Base-by-base conservation (phyloP, 2,888 invertebrate species). In the Nemotelus nigrinus region DNA sequence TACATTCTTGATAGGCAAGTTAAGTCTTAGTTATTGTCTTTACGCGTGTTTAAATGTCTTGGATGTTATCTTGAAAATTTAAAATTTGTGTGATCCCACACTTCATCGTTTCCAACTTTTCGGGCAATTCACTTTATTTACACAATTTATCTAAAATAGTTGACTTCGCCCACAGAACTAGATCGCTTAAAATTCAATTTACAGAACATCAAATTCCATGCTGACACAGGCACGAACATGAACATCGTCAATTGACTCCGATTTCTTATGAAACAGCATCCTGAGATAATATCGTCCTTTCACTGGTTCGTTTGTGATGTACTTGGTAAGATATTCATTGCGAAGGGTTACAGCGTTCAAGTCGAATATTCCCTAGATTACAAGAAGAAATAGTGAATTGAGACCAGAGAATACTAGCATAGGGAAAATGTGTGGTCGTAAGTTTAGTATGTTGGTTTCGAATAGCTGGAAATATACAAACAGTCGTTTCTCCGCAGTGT, bases 401-500 rank as follows among this genome's bases (percentile, higher is more conserved):
- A 55, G 43, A 55, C 5, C 41, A 55, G 70, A 55, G 10, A 60
- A 58, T 25, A 25, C 25, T 25, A 25, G 25, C 47, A 60, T 10
- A 60, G 6, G 6, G 8, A 58, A 45, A 58, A 47, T 72, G 45
- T 47, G 47, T 45, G 48, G 55, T 70, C 41, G 25, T 72, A 58
- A 58, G 39, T 45, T 47, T 4, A 48, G 25, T 48, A 67, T 48
- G 25, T 47, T n/a, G 44, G 67, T 57, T 57, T 57, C 45, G 47
- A 25, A 25, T 25, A 25, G 25, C 25, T 44, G n/a, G 10, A 71
- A 58, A 58, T 77, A 83, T 45, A 83, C 83, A 76, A 80, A 80
- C 80, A 43, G 41, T 79, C 45, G 78, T 78, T 50, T 80, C 79
- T 57, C 82, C 82, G 80, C 82, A 83, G 75, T 81, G 81, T 76